Percentiles rank a stretch among this genome's conserved stretches.
Evolutionary conservation across 2,888 invertebrate species (phyloP).

Genomic region (Bombyx huttoni): DNA sequence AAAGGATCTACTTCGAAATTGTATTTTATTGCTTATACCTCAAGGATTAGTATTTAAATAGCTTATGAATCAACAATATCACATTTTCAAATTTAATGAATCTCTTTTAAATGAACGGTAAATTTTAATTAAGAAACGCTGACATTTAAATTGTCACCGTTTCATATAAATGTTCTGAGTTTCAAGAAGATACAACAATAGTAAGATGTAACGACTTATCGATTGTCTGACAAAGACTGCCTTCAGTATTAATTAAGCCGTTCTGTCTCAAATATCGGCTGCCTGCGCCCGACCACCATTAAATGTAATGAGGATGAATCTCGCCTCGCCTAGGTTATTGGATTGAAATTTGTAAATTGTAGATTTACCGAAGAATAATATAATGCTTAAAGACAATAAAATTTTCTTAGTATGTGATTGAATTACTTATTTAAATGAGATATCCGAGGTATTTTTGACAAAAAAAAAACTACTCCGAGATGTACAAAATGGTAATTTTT

Average conservation of each 20-base stretch:
- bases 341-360: neutral
- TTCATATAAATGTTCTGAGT: no score
- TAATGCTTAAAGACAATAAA: no score
- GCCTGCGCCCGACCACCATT: constrained; percentile 36
- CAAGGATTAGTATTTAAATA: no score
- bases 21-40: constrained; percentile 12
- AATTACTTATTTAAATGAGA: no score
- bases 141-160: no score
- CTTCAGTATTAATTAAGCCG: constrained; percentile 45
- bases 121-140: no score
- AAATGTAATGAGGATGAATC: constrained; percentile 47
- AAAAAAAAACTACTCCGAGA: no score
- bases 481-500: neutral
- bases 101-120: neutral
- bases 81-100: neutral
- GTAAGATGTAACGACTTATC: constrained; percentile 18
- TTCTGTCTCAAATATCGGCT: constrained; percentile 50
- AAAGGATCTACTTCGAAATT: constrained; percentile 39
- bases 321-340: neutral
- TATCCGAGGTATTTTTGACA: no score
- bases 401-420: no score
- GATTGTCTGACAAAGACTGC: constrained; percentile 39
- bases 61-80: neutral
- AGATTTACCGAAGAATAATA: neutral
- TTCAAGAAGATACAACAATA: neutral